Conservation (phyloP, 37 sponge, comb jelly and placozoan genomes). For the Petrosia ficiformis region DNA sequence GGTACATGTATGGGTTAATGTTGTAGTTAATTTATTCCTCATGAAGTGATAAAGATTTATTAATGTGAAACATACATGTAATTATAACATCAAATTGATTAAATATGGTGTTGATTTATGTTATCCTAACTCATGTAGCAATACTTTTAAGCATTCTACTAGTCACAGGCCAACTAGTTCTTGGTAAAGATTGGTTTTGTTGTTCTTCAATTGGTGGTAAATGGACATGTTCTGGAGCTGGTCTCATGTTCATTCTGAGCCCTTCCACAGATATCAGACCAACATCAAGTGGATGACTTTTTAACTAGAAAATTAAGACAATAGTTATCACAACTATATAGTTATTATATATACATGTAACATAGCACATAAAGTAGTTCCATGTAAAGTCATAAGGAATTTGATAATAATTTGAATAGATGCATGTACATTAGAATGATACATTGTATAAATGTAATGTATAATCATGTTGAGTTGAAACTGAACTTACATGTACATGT, state of each 20-base stretch:
- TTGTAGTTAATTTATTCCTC: too few species aligned
- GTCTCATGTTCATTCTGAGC: not conserved
- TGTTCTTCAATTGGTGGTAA: conserved; percentile 52
- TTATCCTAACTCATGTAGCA: conserved; percentile 9
- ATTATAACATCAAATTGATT: too few species aligned
- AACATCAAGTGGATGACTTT: conserved; percentile 22
- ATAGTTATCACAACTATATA: too few species aligned
- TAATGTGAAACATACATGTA: too few species aligned
- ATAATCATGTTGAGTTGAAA: too few species aligned
- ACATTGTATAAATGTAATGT: too few species aligned
- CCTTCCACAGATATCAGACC: conserved; percentile 33
- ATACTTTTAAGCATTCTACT: conserved; percentile 52
- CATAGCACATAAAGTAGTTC: not conserved
- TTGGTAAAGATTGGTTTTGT: conserved; percentile 3
- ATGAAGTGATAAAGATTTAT: too few species aligned
- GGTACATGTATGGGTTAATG: too few species aligned
- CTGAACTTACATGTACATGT: too few species aligned
- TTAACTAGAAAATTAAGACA: not conserved
- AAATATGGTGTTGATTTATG: too few species aligned
- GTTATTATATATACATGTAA: too few species aligned
- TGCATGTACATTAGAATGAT: not conserved
- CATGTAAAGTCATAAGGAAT: not conserved
- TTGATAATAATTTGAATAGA: not conserved
- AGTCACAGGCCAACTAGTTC: conserved; percentile 60
- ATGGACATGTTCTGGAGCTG: conserved; percentile 41